Conservation (phyloP, 2,113 vertebrate genomes). For the Solea senegalensis region DNA sequence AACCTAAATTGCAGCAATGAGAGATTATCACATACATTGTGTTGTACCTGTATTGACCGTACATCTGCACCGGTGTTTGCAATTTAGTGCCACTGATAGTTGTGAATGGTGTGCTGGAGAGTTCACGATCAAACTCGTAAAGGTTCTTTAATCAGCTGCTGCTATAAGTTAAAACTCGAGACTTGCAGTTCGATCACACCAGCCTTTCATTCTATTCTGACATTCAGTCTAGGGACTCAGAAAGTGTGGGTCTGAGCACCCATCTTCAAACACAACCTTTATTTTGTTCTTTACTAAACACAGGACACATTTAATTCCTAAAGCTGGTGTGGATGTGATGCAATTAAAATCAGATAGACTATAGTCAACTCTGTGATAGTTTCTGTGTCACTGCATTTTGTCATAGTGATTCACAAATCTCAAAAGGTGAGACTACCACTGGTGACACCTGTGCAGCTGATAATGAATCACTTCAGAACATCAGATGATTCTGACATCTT, state of each 20-base stretch:
- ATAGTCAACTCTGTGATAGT: neutral
- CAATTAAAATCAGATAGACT: neutral
- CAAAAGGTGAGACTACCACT: neutral
- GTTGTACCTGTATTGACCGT: neutral
- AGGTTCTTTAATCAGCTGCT: slow-evolving; percentile 68
- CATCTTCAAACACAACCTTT: neutral
- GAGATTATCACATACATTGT: slow-evolving; percentile 27
- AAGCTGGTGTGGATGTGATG: neutral
- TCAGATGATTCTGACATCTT: slow-evolving; percentile 41
- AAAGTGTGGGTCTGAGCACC: neutral
- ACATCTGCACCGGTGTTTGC: slow-evolving; percentile 12
- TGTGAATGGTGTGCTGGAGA: slow-evolving; percentile 12
- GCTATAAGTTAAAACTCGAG: slow-evolving; percentile 49
- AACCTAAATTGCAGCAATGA: slow-evolving; percentile 13
- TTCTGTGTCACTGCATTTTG: neutral
- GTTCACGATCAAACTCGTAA: slow-evolving; percentile 56
- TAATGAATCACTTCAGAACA: slow-evolving; percentile 64
- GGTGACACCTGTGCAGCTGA: neutral
- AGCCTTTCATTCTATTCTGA: neutral
- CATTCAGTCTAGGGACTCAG: neutral
- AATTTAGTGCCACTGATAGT: slow-evolving; percentile 5
- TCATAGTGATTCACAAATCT: neutral
- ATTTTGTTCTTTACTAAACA: neutral
- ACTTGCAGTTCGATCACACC: neutral
- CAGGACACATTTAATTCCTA: neutral